Evolutionary conservation across 2,888 invertebrate species (phyloP).

Genomic region (Plemyria rubiginata): DNA sequence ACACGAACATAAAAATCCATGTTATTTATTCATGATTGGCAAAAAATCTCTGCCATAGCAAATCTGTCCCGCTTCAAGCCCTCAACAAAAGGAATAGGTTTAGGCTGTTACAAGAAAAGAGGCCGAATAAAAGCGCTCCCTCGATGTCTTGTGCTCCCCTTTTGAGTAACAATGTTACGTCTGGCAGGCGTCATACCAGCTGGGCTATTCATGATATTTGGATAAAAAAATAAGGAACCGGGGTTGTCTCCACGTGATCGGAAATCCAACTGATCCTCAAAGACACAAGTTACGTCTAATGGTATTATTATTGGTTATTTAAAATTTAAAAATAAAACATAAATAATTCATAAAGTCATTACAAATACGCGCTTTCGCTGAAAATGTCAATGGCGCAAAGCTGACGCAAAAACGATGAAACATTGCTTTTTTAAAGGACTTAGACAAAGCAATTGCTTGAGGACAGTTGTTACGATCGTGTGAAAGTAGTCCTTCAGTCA

Average conservation of each 20-base stretch:
- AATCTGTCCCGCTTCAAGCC: slow-evolving; percentile 59
- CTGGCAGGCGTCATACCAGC: slow-evolving; percentile 72
- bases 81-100: slow-evolving; percentile 62
- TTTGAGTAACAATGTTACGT: slow-evolving; percentile 74
- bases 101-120: slow-evolving; percentile 39
- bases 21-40: slow-evolving; percentile 55
- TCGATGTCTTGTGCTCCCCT: slow-evolving; percentile 69
- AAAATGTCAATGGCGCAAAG: slow-evolving; percentile 53
- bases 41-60: slow-evolving; percentile 63
- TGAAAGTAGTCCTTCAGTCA: slow-evolving; percentile 74
- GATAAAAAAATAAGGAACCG: slow-evolving; percentile 45
- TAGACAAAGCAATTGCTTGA: slow-evolving; percentile 46
- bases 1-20: slow-evolving; percentile 67
- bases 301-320: slow-evolving; percentile 40
- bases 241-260: slow-evolving; percentile 72
- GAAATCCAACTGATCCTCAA: slow-evolving; percentile 61
- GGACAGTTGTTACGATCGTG: slow-evolving; percentile 62
- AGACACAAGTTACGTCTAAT: slow-evolving; percentile 30
- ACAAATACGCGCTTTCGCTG: slow-evolving; percentile 30
- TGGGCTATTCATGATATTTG: slow-evolving; percentile 73
- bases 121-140: slow-evolving; percentile 63
- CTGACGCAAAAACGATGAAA: slow-evolving; percentile 46
- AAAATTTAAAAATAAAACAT: slow-evolving; percentile 14
- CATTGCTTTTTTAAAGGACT: slow-evolving; percentile 41
- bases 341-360: slow-evolving; percentile 39